phyloP scores from a whole-genome alignment of 2,113 vertebrate genomes.

The Bettongia penicillata region DNA sequence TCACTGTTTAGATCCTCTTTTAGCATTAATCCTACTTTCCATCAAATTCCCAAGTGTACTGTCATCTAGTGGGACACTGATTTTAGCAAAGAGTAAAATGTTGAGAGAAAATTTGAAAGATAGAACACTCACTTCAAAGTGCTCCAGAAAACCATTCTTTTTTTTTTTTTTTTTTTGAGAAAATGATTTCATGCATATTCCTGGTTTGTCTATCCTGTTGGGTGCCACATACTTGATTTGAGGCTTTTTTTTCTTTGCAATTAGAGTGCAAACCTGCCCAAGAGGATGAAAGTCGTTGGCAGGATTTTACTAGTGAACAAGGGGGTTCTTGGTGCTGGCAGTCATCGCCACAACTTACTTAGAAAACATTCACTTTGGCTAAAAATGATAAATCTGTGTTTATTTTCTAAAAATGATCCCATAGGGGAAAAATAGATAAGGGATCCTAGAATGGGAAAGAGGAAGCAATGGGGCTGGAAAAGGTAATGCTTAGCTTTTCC shows the following conservation, averaged over 20 bases:
- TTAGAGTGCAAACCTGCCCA: slow-evolving; percentile 71
- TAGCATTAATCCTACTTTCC: background rate
- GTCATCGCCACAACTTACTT: slow-evolving; percentile 58
- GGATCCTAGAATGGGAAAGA: slow-evolving; percentile 58
- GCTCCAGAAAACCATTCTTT: slow-evolving; percentile 55
- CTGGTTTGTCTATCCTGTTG: slow-evolving; percentile 46
- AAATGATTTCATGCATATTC: slow-evolving; percentile 12
- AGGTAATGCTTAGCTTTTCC: slow-evolving; percentile 51
- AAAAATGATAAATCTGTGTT: slow-evolving; percentile 74
- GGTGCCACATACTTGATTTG: slow-evolving; percentile 52
- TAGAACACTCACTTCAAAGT: slow-evolving; percentile 44
- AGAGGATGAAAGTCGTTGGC: slow-evolving; percentile 61
- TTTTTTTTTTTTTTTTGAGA: background rate
- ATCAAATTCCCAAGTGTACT: background rate
- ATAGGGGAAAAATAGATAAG: background rate
- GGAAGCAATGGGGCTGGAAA: slow-evolving; percentile 51
- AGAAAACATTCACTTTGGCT: slow-evolving; percentile 69
- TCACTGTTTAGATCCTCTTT: background rate
- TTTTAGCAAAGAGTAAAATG: slow-evolving; percentile 26
- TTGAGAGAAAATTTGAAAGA: slow-evolving; percentile 35
- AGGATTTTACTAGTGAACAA: slow-evolving; percentile 51
- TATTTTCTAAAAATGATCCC: slow-evolving; percentile 72
- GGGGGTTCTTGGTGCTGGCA: slow-evolving; percentile 55
- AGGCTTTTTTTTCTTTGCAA: slow-evolving; percentile 60
- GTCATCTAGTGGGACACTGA: slow-evolving; percentile 5